Conservation (phyloP, 2,888 invertebrate genomes). For the Drosophila neonasuta region DNA sequence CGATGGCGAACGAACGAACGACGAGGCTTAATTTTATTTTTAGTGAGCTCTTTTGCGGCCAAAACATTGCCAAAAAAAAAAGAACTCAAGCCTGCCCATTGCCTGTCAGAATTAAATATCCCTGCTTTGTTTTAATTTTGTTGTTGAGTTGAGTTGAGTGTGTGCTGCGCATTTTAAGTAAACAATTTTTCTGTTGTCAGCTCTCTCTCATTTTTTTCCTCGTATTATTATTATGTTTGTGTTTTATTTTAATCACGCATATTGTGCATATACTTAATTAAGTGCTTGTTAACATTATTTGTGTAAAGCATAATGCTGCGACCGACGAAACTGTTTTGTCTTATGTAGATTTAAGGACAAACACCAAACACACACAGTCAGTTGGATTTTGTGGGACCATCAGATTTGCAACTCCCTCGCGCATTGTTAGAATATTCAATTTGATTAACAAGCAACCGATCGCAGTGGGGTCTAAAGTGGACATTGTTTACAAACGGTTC, state of each 20-base stretch:
- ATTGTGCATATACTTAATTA: constrained; percentile 72
- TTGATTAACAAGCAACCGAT: constrained; percentile 6
- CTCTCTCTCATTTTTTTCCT: constrained; percentile 20
- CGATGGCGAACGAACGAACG: constrained; percentile 25
- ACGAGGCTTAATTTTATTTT: constrained; percentile 63
- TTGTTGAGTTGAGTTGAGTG: constrained; percentile 17
- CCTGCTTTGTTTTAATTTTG: constrained; percentile 15
- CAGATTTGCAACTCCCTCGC: constrained; percentile 17
- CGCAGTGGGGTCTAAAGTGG: background rate
- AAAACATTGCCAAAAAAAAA: constrained; percentile 26
- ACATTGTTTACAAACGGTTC: background rate
- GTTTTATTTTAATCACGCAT: constrained; percentile 72
- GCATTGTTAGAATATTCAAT: constrained; percentile 32
- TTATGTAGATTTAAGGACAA: constrained; percentile 31
- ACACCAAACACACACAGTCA: background rate
- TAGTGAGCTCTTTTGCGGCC: constrained; percentile 63
- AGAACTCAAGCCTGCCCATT: background rate
- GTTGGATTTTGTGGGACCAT: constrained; percentile 6
- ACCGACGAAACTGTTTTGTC: constrained; percentile 29
- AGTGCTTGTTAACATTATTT: constrained; percentile 75
- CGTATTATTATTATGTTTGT: constrained; percentile 43
- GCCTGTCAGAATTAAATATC: constrained; percentile 57
- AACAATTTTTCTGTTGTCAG: constrained; percentile 29
- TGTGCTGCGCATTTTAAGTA: constrained; percentile 67
- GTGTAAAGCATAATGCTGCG: constrained; percentile 46